Conservation (phyloP, 2,888 invertebrate species). For the Meiosimyza platycephala region DNA sequence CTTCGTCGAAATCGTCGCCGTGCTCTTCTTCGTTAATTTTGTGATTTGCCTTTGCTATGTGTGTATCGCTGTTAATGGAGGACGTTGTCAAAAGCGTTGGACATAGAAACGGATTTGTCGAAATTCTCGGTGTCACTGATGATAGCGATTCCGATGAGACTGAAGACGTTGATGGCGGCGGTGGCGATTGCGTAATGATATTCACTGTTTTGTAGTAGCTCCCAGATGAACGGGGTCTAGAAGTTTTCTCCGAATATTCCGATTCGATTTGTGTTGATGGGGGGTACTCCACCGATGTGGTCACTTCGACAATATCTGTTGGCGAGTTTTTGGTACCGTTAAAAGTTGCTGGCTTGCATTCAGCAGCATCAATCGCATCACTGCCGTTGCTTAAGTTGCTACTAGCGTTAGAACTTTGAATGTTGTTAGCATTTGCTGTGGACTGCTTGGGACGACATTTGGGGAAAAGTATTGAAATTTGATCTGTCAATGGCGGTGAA, state of each 20-base stretch:
- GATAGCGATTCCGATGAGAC: constrained; percentile 66
- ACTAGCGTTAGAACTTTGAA: constrained; percentile 39
- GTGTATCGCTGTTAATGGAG: constrained; percentile 2
- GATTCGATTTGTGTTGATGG: constrained; percentile 30
- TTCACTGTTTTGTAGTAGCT: constrained; percentile 59
- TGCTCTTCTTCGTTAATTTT: constrained; percentile 13
- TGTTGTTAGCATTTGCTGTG: constrained; percentile 42
- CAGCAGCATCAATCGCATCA: constrained; percentile 32
- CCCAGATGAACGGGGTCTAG: constrained; percentile 35
- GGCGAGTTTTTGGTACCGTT: constrained; percentile 10
- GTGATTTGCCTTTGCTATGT: constrained; percentile 18
- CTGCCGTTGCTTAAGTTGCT: constrained; percentile 38
- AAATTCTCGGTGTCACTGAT: constrained; percentile 65
- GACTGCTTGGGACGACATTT: constrained; percentile 80
- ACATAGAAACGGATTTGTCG: constrained; percentile 66
- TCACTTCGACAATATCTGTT: constrained; percentile 28
- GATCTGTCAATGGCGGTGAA: constrained; percentile 73
- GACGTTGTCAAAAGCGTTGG: constrained; percentile 47
- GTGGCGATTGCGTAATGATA: constrained; percentile 63
- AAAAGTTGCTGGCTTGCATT: constrained; percentile 23
- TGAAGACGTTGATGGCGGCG: constrained; percentile 63
- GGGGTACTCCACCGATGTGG: neutral
- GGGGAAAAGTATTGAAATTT: constrained; percentile 86
- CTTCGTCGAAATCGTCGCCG: constrained; percentile 35
- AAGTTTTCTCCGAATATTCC: constrained; percentile 18